Percentiles rank a stretch among this genome's conserved stretches.
Conservation (phyloP, 2,113 vertebrate genomes). For the Thinocorus orbignyianus region DNA sequence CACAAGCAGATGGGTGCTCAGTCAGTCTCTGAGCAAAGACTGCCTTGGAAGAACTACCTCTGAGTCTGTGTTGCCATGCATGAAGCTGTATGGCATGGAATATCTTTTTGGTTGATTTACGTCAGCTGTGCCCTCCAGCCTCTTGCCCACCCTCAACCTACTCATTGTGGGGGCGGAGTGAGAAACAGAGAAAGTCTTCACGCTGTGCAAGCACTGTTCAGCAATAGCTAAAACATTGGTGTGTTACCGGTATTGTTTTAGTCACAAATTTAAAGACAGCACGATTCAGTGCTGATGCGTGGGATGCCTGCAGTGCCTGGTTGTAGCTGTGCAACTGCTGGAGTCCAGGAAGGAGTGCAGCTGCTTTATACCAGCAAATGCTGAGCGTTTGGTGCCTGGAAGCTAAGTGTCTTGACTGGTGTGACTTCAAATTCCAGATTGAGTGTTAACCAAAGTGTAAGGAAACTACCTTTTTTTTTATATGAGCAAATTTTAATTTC, state of each 20-base stretch:
- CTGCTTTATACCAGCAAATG: background rate
- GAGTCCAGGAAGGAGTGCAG: background rate
- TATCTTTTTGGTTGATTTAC: background rate
- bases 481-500: background rate
- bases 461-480: background rate
- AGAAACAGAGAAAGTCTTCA: background rate
- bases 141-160: background rate
- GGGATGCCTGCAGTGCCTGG: background rate
- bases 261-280: background rate
- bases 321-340: background rate
- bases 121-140: background rate
- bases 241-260: background rate
- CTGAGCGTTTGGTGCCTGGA: background rate
- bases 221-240: background rate
- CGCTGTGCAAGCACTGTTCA: background rate
- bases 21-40: background rate
- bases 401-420: background rate
- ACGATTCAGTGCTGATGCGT: background rate
- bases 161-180: background rate
- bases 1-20: background rate
- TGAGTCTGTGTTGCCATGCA: background rate
- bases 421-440: background rate
- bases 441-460: background rate
- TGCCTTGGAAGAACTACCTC: background rate
- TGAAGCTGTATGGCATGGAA: background rate